phyloP scores from a whole-genome alignment of 1,140 invertebrate species.

The Neotoxoptera formosana region DNA sequence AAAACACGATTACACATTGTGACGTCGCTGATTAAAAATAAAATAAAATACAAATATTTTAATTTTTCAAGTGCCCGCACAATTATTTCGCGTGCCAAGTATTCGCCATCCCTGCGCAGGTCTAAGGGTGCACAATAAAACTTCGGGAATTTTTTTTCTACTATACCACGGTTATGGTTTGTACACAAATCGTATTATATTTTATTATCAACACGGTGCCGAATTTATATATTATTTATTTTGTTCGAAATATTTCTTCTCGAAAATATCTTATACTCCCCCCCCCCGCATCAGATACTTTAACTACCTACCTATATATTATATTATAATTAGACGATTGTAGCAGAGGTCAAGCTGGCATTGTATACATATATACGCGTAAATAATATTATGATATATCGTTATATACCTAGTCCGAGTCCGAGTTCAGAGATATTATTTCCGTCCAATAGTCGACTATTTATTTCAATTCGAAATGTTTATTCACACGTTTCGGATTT shows the following conservation, averaged over 20 bases:
- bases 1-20: no score
- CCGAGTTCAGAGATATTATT: not conserved
- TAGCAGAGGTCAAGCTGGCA: not conserved
- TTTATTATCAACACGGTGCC: not conserved
- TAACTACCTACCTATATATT: not conserved
- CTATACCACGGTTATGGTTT: no score
- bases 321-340: not conserved
- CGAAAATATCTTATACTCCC: not conserved
- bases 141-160: no score
- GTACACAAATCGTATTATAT: no score
- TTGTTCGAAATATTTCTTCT: not conserved
- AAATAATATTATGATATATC: not conserved
- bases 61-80: no score
- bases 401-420: not conserved
- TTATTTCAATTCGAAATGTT: constrained; percentile 10
- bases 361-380: not conserved
- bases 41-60: no score
- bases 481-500: not conserved
- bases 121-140: no score
- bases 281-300: no score
- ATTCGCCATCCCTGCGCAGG: no score
- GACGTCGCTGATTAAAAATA: no score
- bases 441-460: not conserved
- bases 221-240: not conserved
- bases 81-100: no score